Evolutionary conservation across 2,797 vertebrate genomes (phyloP).

Genomic region (Phrynocephalus guinanensis): DNA sequence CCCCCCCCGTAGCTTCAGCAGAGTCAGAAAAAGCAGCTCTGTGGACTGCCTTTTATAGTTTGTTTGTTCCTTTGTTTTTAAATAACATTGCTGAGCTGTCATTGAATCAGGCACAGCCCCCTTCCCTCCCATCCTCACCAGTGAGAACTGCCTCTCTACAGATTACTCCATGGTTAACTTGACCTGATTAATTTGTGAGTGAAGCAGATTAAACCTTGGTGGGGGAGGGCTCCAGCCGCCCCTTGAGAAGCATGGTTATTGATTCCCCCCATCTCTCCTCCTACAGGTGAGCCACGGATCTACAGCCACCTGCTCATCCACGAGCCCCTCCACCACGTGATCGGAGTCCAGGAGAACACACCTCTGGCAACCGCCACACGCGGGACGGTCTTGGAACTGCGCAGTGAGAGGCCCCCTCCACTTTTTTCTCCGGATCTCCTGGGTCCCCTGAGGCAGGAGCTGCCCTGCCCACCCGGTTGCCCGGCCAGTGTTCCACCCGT

Average conservation of each 20-base stretch:
- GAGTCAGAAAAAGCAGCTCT: no score
- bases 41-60: no score
- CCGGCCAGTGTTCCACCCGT: rapidly evolving
- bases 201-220: neutral
- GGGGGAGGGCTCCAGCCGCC: no score
- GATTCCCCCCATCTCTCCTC: conserved; percentile 36
- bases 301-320: conserved; percentile 79
- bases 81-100: no score
- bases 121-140: no score
- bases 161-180: neutral
- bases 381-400: conserved; percentile 58
- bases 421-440: conserved; percentile 37
- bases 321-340: conserved; percentile 73
- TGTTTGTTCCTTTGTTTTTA: no score
- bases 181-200: neutral
- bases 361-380: conserved; percentile 67
- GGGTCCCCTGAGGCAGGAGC: neutral
- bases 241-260: rapidly evolving
- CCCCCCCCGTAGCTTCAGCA: no score
- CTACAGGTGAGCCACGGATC: conserved; percentile 57
- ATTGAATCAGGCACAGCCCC: neutral
- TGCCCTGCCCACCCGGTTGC: rapidly evolving
- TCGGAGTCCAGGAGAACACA: conserved; percentile 76
- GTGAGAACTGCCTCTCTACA: neutral
- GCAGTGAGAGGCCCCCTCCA: conserved; percentile 28